Percentiles rank a stretch among this genome's conserved stretches.
Evolutionary conservation across 2,888 invertebrate species (phyloP).

Genomic region (Tinea pellionella): DNA sequence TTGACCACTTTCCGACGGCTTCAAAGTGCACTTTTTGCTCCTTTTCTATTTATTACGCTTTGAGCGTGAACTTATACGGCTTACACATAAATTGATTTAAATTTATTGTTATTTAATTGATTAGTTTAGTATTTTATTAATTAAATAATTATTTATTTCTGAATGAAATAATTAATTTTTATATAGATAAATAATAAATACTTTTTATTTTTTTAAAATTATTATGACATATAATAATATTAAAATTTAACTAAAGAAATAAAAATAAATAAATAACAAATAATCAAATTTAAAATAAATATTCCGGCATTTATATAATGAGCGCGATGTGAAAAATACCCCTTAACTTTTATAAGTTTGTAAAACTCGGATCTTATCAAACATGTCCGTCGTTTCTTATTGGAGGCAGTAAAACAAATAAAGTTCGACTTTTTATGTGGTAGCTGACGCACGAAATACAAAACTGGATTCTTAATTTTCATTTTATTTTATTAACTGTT

Average conservation of each 20-base stretch:
- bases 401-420: constrained; percentile 2
- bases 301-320: too few species aligned
- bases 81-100: neutral
- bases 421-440: constrained; percentile 11
- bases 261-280: too few species aligned
- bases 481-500: constrained; percentile 10
- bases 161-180: too few species aligned
- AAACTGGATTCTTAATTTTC: constrained; percentile 2
- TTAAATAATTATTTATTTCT: too few species aligned
- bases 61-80: neutral
- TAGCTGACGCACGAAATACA: neutral
- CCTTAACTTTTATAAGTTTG: constrained; percentile 29
- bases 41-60: neutral
- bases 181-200: too few species aligned
- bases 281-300: too few species aligned
- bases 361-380: constrained; percentile 33
- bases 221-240: too few species aligned
- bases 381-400: constrained; percentile 14
- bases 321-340: neutral
- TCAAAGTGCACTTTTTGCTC: neutral
- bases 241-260: too few species aligned
- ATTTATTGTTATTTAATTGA: neutral
- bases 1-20: neutral
- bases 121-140: too few species aligned
- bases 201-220: too few species aligned